Percentiles rank a stretch among this genome's conserved stretches.
These are phyloP conservation scores for Diploscapter pachys DNA, from an alignment of 1,140 invertebrate genomes.

Conservation along the genomic window DNA sequence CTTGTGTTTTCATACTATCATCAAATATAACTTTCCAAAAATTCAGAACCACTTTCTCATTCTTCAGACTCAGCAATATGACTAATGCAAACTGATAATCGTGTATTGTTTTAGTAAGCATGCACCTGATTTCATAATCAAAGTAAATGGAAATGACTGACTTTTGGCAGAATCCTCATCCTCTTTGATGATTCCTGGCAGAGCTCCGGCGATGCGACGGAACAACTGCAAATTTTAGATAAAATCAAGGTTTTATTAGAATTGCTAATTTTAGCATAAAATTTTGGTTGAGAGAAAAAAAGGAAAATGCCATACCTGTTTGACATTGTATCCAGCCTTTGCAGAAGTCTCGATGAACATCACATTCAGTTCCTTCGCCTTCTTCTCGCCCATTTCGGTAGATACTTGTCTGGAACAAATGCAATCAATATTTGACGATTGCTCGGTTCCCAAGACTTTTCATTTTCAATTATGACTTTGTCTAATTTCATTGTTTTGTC, in stretches of 20 bases:
- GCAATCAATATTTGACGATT: neutral
- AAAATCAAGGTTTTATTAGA: neutral
- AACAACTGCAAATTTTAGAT: conserved; percentile 73
- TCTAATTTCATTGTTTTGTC: neutral
- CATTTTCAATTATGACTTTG: neutral
- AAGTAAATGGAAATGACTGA: conserved; percentile 19
- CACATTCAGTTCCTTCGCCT: conserved; percentile 97
- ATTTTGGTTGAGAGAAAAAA: neutral
- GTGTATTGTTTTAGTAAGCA: neutral
- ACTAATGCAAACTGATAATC: neutral
- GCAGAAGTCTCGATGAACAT: conserved; percentile 97
- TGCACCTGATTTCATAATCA: neutral
- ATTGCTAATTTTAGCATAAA: conserved; percentile 3
- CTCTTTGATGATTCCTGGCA: conserved; percentile 96
- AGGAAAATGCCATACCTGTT: conserved; percentile 72
- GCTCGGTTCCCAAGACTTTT: too few relatives aligned
- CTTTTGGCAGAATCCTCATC: conserved; percentile 53
- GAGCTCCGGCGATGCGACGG: conserved; percentile 89
- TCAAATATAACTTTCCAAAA: too few relatives aligned
- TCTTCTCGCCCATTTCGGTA: conserved; percentile 94
- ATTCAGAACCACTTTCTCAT: neutral
- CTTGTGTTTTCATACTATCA: too few relatives aligned
- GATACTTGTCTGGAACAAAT: conserved; percentile 71
- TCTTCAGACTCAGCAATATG: neutral
- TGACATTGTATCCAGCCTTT: conserved; percentile 99